Evolutionary conservation across 1,140 invertebrate genomes (phyloP).

Genomic region (Hypothenemus hampei): DNA sequence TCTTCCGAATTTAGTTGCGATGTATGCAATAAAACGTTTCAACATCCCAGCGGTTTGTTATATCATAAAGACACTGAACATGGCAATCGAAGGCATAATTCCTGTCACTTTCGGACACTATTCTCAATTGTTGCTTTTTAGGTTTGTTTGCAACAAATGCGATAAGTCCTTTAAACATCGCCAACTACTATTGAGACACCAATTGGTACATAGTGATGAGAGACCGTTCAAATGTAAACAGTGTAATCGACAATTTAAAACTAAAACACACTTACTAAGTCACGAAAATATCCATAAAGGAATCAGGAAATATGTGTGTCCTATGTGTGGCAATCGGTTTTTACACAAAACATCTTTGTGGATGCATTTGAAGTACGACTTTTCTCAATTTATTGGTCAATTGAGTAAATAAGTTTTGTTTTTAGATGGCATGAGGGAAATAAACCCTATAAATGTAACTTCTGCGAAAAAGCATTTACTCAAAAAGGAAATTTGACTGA

Average conservation of each 20-base stretch:
- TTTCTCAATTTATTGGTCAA: background rate
- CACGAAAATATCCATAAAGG: slow-evolving; percentile 64
- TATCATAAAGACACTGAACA: slow-evolving; percentile 68
- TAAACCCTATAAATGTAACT: slow-evolving; percentile 56
- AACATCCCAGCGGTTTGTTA: slow-evolving; percentile 60
- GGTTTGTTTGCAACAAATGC: slow-evolving; percentile 66
- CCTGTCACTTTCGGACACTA: too few relatives aligned
- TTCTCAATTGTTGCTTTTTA: slow-evolving; percentile 4
- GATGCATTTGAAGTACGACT: slow-evolving; percentile 52
- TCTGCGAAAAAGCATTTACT: slow-evolving; percentile 58
- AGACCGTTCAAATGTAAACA: slow-evolving; percentile 57
- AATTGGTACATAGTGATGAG: slow-evolving; percentile 63
- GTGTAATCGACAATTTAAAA: slow-evolving; percentile 64
- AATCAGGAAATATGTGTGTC: slow-evolving; percentile 68
- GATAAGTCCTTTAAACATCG: slow-evolving; percentile 66
- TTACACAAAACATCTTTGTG: slow-evolving; percentile 68
- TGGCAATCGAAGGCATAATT: slow-evolving; percentile 48
- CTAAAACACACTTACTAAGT: slow-evolving; percentile 64
- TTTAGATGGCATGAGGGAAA: slow-evolving; percentile 50
- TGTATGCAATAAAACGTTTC: slow-evolving; percentile 62
- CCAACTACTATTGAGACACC: slow-evolving; percentile 62
- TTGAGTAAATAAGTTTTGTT: background rate
- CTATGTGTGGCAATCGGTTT: slow-evolving; percentile 70
- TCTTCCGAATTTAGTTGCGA: slow-evolving; percentile 48
- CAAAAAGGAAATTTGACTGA: slow-evolving; percentile 59